phyloP scores from a whole-genome alignment of 2,113 vertebrate species.

The Tetraodon nigroviridis region DNA sequence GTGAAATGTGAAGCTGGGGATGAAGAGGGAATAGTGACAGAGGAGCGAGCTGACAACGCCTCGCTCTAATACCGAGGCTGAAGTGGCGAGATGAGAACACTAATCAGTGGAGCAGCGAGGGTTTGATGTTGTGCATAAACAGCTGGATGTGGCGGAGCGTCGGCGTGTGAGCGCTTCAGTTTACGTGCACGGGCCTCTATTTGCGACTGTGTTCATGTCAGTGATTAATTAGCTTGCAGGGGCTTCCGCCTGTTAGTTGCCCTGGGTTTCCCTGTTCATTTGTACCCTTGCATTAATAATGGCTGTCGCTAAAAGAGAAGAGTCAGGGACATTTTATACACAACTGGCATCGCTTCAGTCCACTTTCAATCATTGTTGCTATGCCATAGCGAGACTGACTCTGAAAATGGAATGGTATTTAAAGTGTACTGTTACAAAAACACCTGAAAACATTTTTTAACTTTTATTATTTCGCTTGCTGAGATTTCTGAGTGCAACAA shows the following conservation, averaged over 20 bases:
- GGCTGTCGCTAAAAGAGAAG: conserved; percentile 23
- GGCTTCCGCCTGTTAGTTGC: conserved; percentile 45
- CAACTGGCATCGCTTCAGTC: too few relatives aligned
- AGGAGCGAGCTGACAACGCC: conserved; percentile 51
- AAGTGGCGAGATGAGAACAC: conserved; percentile 47
- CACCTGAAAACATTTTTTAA: too few relatives aligned
- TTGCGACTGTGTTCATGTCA: conserved; percentile 22
- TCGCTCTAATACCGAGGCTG: conserved; percentile 51
- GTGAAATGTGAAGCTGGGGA: conserved; percentile 49
- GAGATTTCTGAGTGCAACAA: too few relatives aligned
- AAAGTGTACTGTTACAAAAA: too few relatives aligned
- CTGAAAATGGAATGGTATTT: too few relatives aligned
- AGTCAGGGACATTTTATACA: conserved; percentile 19
- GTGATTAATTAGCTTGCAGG: conserved; percentile 53
- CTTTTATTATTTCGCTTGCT: too few relatives aligned
- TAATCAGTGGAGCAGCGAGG: conserved; percentile 49
- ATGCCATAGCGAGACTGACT: too few relatives aligned
- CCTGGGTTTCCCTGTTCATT: conserved; percentile 50
- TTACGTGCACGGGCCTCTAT: conserved; percentile 13
- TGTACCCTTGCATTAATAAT: conserved; percentile 59
- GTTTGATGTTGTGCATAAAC: conserved; percentile 27
- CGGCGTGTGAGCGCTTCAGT: neutral
- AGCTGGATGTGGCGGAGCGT: conserved; percentile 6
- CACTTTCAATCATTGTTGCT: too few relatives aligned
- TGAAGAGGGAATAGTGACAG: conserved; percentile 37